Evolutionary conservation across 2,797 vertebrate species (phyloP).

Genomic region (Uromys caudimaculatus): DNA sequence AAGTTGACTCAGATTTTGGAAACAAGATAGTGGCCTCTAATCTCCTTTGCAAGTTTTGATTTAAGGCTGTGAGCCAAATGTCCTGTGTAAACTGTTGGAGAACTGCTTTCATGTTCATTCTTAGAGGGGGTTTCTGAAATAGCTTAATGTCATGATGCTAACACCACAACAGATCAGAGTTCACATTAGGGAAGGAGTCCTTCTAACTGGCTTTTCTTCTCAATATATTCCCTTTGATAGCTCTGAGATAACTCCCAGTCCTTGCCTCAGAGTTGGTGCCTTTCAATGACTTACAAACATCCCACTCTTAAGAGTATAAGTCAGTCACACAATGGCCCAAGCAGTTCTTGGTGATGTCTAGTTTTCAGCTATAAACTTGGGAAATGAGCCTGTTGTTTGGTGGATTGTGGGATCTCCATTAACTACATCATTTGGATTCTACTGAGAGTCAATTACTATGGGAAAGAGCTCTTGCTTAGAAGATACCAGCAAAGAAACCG

Average conservation of each 20-base stretch:
- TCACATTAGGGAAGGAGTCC: neutral
- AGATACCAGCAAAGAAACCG: neutral
- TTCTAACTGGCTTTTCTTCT: slow-evolving; percentile 22
- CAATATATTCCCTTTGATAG: neutral
- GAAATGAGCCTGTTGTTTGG: neutral
- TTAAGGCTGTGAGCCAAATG: slow-evolving; percentile 59
- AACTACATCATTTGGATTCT: neutral
- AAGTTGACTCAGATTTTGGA: slow-evolving; percentile 69
- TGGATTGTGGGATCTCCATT: neutral
- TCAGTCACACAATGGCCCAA: slow-evolving; percentile 10
- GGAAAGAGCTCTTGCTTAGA: neutral
- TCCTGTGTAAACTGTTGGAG: slow-evolving; percentile 70
- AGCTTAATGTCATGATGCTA: slow-evolving; percentile 22
- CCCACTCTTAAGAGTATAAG: neutral
- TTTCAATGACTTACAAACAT: neutral
- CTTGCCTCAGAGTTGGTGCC: neutral
- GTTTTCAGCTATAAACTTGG: slow-evolving; percentile 37
- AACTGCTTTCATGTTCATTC: slow-evolving; percentile 63
- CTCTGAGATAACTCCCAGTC: neutral
- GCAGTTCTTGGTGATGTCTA: slow-evolving; percentile 61
- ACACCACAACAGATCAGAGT: neutral
- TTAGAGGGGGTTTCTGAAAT: slow-evolving; percentile 53
- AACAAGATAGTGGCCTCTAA: slow-evolving; percentile 53
- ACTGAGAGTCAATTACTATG: neutral
- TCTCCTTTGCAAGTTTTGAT: slow-evolving; percentile 65